Evolutionary conservation across 2,113 vertebrate species (phyloP).

Genomic region (Antechinus flavipes): DNA sequence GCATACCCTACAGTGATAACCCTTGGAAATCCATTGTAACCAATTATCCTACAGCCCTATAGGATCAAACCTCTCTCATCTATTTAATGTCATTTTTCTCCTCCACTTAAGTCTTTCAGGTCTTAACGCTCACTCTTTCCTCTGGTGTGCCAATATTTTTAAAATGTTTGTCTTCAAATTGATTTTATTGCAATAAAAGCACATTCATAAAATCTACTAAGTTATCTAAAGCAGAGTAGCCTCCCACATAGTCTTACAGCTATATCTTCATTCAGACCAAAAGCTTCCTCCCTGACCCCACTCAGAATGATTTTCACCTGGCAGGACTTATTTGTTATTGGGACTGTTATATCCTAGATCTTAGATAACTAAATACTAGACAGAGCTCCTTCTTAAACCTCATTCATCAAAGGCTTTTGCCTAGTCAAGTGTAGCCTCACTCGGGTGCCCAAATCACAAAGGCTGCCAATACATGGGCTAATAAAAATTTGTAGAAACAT

Average conservation of each 20-base stretch:
- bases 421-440: background rate
- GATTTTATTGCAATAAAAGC: background rate
- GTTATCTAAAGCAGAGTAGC: background rate
- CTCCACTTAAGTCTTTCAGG: background rate
- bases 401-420: background rate
- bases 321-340: background rate
- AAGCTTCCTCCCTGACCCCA: background rate
- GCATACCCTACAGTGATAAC: background rate
- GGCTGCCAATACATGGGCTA: background rate
- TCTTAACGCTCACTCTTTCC: background rate
- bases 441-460: background rate
- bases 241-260: background rate
- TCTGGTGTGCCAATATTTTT: background rate
- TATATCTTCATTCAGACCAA: background rate
- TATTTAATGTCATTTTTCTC: background rate
- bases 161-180: background rate
- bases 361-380: background rate
- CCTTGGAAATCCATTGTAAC: background rate
- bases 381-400: background rate
- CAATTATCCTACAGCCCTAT: background rate
- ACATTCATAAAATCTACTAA: background rate
- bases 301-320: background rate
- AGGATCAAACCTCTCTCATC: background rate
- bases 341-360: background rate
- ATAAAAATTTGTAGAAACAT: background rate